Evolutionary conservation across 1,140 invertebrate species (phyloP), one percentile per base, ranked within the genome.

Genomic region (Bombus polaris): DNA sequence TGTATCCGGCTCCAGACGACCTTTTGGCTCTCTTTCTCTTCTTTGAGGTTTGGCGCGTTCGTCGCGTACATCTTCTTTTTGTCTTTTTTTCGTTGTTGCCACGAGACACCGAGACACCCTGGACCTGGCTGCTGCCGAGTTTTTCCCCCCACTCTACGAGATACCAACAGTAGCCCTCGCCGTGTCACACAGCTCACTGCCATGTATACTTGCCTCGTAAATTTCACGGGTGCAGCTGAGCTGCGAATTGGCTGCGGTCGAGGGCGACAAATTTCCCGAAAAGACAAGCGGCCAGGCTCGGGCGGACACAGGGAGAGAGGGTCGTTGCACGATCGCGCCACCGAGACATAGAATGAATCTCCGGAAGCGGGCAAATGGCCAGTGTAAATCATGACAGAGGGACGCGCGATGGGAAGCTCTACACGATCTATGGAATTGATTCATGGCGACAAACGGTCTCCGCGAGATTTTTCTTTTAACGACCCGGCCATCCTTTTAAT

Each of bases 201-300:
- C 37, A 39, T 15, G 37, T 70, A 68, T 68, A 15, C 62, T 42
- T 13, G 76, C 35, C 15, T 74, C 71, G 79, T 82, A 83, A 74
- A 86, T 82, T 85, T 85, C 70, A 74, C 35, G 57, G 78, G 32
- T 35, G 78, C 82, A 79, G 76, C 82, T 78, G 75, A 83, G n/a
- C 57, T n/a, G 75, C 82, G 76, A 84, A 84, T 84, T 57, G 82
- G 62, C 44, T 53, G 81, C 42, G 81, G 59, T 83, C 32, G 44
- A 57, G 59, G 62, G 62, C 47, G 82, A 84, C 82, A 84, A 84
- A 84, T 84, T 84, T 79, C 39, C 47, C 82, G 66, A 79, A 84
- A 72, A 79, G 82, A 78, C 75, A 44, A 84, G 37, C 37, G 22
- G 9, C 47, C 28, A 72, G 18, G 10, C 35, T 18, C 32, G 32